Conservation (phyloP, 2,113 vertebrate genomes). For the Strix uralensis region DNA sequence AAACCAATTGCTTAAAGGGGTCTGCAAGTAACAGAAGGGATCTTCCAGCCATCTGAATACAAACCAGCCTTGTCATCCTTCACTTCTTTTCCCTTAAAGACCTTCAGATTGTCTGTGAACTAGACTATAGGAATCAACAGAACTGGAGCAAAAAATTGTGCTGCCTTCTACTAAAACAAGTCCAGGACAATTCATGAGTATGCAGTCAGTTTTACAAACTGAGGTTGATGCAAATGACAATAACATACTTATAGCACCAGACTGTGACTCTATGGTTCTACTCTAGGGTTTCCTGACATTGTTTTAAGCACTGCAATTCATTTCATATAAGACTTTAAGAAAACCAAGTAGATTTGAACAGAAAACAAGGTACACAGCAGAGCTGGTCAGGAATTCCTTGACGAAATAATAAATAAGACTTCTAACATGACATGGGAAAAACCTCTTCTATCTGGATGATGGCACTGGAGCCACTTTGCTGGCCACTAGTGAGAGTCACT, state of each 20-base stretch:
- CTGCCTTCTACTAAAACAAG: background rate
- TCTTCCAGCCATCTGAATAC: background rate
- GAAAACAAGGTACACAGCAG: background rate
- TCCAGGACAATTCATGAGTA: background rate
- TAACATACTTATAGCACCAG: background rate
- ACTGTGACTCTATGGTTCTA: rapidly evolving
- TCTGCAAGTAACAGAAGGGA: background rate
- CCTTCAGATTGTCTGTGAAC: background rate
- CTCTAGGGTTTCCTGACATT: background rate
- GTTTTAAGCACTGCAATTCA: background rate
- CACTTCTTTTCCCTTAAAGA: background rate
- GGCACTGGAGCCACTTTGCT: background rate
- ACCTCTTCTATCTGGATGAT: background rate
- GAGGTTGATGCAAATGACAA: background rate
- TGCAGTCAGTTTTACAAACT: background rate
- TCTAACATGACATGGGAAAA: background rate
- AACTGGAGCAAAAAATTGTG: background rate
- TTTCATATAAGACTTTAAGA: background rate
- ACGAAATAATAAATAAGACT: background rate
- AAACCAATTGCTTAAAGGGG: background rate
- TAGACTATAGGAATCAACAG: background rate
- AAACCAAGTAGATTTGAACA: background rate
- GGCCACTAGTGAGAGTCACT: background rate
- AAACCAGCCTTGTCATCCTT: background rate
- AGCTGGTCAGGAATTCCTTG: background rate